Base-by-base conservation (phyloP, 2,888 invertebrate species). In the Drepana falcataria region DNA sequence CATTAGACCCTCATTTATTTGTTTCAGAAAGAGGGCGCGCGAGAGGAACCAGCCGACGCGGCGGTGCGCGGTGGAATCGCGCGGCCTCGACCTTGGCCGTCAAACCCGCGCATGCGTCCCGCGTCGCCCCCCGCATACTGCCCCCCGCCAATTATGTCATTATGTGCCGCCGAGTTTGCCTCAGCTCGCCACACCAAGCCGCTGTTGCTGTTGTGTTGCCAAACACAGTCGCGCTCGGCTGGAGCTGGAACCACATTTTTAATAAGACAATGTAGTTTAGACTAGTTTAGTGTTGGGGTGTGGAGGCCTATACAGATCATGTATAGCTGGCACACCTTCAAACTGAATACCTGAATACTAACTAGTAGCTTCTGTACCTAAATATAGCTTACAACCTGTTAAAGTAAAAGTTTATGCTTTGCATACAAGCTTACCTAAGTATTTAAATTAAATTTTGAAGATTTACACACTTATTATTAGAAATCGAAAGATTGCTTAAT, bases 21-120 rank as follows among this genome's bases (percentile, higher is more conserved):
- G 72, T 79, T 83, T 80, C 75, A 82, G 76, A 81, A 79, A 77
- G 79, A 82, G 79, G 80, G 78, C 75, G 78, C 78, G 73, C 77
- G 66, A 74, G 79, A 81, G 75, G 79, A 76, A 85, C 88, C 79
- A 76, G 81, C 83, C 84, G 79, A 80, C 77, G 84, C 88, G 87
- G 80, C 87, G 87, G 89, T 83, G 87, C 87, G 88, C 88, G 87
- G 87, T 81, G 65, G 88, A 89, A 83, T 90, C 86, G 86, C 81
- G 75, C 83, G 85, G 81, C 91, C 89, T 90, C 90, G 90, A 90
- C 91, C 91, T 91, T 91, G 91, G 91, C 91, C 91, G 88, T 85
- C 90, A 91, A 90, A 90, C 82, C 71, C 81, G 90, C 91, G 90
- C 90, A 89, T 88, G 90, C 90, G 88, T 77, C 83, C 83, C 85